phyloP scores from a whole-genome alignment of 2,888 invertebrate genomes.

The Esperia sulphurella region DNA sequence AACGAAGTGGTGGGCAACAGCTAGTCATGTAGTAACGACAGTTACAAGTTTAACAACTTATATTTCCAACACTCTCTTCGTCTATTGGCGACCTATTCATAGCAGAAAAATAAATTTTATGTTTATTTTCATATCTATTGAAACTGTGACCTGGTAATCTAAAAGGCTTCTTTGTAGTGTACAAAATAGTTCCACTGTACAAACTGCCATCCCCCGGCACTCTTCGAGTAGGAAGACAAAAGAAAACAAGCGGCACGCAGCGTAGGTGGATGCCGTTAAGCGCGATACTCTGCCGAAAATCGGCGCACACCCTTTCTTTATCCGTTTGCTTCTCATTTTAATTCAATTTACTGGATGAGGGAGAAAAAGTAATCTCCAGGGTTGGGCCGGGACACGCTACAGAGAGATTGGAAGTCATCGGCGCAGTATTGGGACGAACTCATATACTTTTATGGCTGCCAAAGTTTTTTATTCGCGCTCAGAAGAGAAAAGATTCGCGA shows the following conservation, averaged over 20 bases:
- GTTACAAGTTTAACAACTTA: too few species aligned
- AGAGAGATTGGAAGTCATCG: conserved; percentile 76
- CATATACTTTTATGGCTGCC: conserved; percentile 73
- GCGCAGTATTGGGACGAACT: conserved; percentile 74
- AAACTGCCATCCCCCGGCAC: neutral
- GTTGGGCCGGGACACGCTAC: conserved; percentile 70
- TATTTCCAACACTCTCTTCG: too few species aligned
- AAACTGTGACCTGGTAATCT: too few species aligned
- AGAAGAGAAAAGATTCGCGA: conserved; percentile 68
- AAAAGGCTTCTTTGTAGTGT: neutral
- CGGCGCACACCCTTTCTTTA: conserved; percentile 66
- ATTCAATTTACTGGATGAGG: conserved; percentile 76
- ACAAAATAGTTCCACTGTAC: neutral
- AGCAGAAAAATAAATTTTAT: too few species aligned
- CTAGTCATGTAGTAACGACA: too few species aligned
- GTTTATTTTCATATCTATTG: too few species aligned
- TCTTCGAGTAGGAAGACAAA: conserved; percentile 22
- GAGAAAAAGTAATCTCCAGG: conserved; percentile 75
- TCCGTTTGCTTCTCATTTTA: conserved; percentile 74
- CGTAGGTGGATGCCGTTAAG: conserved; percentile 37
- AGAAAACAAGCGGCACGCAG: conserved; percentile 32
- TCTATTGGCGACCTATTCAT: too few species aligned
- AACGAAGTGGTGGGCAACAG: too few species aligned
- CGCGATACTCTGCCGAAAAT: conserved; percentile 59
- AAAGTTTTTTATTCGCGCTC: conserved; percentile 73